Conservation (phyloP, 2,888 invertebrate species). For the Euphydryas editha region DNA sequence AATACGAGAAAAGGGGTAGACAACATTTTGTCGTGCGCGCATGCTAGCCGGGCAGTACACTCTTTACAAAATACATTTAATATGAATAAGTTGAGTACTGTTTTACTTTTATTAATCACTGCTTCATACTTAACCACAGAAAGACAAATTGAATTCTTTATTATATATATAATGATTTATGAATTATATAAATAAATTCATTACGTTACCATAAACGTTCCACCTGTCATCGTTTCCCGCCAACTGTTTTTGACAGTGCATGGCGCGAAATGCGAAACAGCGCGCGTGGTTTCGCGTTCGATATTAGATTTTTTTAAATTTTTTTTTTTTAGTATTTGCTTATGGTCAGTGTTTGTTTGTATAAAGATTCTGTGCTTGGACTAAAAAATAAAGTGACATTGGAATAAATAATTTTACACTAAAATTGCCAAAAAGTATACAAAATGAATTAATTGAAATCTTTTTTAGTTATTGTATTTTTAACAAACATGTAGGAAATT, state of each 20-base stretch:
- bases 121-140: background rate
- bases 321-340: conserved; percentile 39
- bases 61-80: too few species aligned
- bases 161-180: conserved; percentile 1
- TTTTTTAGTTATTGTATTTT: too few species aligned
- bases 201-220: conserved; percentile 37
- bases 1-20: too few species aligned
- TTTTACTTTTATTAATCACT: too few species aligned
- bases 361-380: conserved; percentile 22
- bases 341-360: conserved; percentile 51
- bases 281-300: conserved; percentile 57
- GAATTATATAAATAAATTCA: conserved; percentile 32
- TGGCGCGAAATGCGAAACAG: conserved; percentile 55
- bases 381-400: background rate
- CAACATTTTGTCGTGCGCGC: too few species aligned
- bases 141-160: background rate
- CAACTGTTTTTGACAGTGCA: conserved; percentile 46
- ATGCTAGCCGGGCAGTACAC: too few species aligned
- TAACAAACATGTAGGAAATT: too few species aligned
- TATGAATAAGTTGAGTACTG: too few species aligned
- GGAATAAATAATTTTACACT: background rate
- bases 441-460: background rate
- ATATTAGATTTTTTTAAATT: conserved; percentile 50
- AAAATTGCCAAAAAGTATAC: background rate
- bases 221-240: conserved; percentile 43